Base-by-base conservation (phyloP, 2,888 invertebrate species). In the Arrhopalites spinosus region DNA sequence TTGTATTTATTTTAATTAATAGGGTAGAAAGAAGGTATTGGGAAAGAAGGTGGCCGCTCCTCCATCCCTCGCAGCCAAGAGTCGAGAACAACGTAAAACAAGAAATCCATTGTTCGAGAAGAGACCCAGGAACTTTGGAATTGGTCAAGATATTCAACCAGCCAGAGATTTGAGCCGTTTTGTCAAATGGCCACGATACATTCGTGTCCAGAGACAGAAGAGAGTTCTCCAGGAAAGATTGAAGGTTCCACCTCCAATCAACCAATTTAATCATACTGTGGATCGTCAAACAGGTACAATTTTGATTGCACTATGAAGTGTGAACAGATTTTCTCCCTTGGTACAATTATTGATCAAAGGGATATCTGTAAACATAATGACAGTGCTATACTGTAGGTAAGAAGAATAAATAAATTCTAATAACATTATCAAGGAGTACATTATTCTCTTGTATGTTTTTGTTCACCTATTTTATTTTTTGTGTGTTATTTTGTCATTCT, bases 101-200 rank as follows among this genome's bases (percentile, higher is more conserved):
- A 93, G 93, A 0, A 97, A 98, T 86, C 98, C 98, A 80, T 90
- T 99, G 75, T 98, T 99, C 86, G 98, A 98, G 87, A 98, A 98
- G 88, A 91, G 98, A 84, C 91, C 95, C 29, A 94, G 96, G 85
- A 98, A 98, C 87, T 99, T 97, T 87, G 96, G 98, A 84, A 98
- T 99, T 85, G 98, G 98, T 84, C 98, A 98, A 87, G 96, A 97
- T 85, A 94, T 99, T 85, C 98, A 98, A 88, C 99, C 99, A 74
- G 94, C 95, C 83, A 92, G 98, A 85, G 98, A 99, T 87, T 88
- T 99, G 83, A 97, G 96, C 83, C 91, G 99, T 80, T 99, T 99
- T 86, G 98, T 99, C 73, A 92, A 92, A 91, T 99, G 99, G 99
- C 99, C 99, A 83, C 97, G 97, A 87, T 99, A 99, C 88, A 95